Evolutionary conservation across 2,797 vertebrate species (phyloP).

Genomic region (Hybognathus amarus): DNA sequence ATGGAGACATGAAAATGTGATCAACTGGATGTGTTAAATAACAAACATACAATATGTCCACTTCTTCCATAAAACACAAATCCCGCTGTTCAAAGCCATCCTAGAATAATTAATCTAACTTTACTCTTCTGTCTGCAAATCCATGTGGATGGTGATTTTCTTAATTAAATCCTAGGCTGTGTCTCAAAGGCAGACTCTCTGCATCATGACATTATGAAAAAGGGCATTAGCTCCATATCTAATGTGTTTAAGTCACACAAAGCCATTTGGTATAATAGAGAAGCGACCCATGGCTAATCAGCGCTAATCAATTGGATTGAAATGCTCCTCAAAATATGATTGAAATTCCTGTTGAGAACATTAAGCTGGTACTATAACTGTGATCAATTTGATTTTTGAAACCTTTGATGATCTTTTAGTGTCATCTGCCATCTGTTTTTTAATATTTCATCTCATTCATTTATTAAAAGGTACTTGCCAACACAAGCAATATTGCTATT

Average conservation of each 20-base stretch:
- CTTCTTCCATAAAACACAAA: slow-evolving; percentile 30
- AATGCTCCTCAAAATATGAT: slow-evolving; percentile 40
- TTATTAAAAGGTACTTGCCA: not conserved
- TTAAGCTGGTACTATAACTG: slow-evolving; percentile 34
- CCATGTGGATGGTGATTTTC: slow-evolving; percentile 61
- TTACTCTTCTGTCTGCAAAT: slow-evolving; percentile 58
- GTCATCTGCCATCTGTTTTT: not conserved
- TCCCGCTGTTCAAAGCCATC: slow-evolving; percentile 29
- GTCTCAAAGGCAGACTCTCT: slow-evolving; percentile 57
- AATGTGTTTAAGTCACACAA: slow-evolving; percentile 48
- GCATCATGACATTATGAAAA: slow-evolving; percentile 40
- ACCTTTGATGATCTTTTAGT: slow-evolving; percentile 30
- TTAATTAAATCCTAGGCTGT: slow-evolving; percentile 66
- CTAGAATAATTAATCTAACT: slow-evolving; percentile 67
- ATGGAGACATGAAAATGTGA: not conserved
- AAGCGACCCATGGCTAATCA: slow-evolving; percentile 38
- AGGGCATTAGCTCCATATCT: slow-evolving; percentile 45
- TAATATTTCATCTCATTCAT: not conserved
- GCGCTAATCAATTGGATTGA: slow-evolving; percentile 46
- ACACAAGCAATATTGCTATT: not conserved
- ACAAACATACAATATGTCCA: slow-evolving; percentile 18
- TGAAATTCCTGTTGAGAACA: slow-evolving; percentile 28
- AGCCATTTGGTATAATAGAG: slow-evolving; percentile 34
- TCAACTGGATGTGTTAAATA: slow-evolving; percentile 4
- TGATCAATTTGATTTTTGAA: slow-evolving; percentile 28